These are phyloP conservation scores for Drosophila differens DNA, from an alignment of 2,888 invertebrate genomes.

Conservation along the genomic window DNA sequence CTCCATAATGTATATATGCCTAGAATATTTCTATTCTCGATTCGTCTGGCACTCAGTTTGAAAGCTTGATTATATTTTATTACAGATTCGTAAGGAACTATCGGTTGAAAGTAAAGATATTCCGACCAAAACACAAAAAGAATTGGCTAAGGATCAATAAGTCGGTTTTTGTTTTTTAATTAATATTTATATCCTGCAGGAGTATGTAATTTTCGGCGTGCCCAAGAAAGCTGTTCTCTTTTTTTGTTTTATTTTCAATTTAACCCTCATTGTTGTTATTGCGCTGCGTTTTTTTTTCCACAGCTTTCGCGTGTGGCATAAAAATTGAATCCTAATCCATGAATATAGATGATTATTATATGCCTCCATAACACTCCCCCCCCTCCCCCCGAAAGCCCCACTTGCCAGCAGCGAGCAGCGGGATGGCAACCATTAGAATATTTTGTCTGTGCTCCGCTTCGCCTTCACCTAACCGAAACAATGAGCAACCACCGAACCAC, in stretches of 20 bases:
- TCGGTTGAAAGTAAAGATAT: not conserved
- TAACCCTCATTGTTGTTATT: conserved; percentile 74
- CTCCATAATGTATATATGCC: not conserved
- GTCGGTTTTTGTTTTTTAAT: not conserved
- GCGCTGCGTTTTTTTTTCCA: conserved; percentile 43
- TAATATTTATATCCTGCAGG: not conserved
- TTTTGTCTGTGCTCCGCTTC: conserved; percentile 48
- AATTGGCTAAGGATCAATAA: not conserved
- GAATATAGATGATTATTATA: conserved; percentile 86
- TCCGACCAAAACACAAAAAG: not conserved
- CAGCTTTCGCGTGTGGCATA: conserved; percentile 76
- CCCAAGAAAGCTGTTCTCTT: not conserved
- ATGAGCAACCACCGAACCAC: conserved; percentile 31
- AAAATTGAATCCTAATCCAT: conserved; percentile 86
- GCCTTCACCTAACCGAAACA: conserved; percentile 50
- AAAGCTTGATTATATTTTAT: not conserved
- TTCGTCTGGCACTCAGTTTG: not conserved
- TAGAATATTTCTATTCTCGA: not conserved
- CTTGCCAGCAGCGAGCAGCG: conserved; percentile 60
- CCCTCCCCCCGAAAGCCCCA: not conserved
- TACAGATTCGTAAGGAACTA: not conserved
- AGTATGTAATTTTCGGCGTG: not conserved
- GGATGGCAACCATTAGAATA: conserved; percentile 78
- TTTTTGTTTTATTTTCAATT: conserved; percentile 71
- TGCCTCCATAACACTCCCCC: conserved; percentile 42